These are phyloP conservation scores for Phenacoccus solenopsis DNA, from an alignment of 1,140 invertebrate species.

Conservation along the genomic window DNA sequence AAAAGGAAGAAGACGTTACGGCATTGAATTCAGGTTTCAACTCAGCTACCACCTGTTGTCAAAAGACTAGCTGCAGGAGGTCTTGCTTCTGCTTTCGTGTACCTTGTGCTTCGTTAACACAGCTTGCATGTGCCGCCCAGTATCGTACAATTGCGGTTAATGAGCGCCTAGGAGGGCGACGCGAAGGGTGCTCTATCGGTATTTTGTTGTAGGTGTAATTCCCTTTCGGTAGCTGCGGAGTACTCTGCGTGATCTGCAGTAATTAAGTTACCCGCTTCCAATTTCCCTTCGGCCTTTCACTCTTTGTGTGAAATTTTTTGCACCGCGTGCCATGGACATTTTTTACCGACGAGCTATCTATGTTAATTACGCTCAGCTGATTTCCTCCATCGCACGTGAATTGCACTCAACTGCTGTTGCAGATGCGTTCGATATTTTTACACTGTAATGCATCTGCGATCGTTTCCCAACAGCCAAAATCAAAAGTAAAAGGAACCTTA, in stretches of 20 bases:
- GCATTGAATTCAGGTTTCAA: slow-evolving; percentile 10
- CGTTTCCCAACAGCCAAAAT: too few relatives aligned
- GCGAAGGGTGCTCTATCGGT: neutral
- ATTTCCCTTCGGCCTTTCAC: too few relatives aligned
- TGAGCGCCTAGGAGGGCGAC: neutral
- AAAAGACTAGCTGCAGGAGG: slow-evolving; percentile 13
- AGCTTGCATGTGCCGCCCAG: neutral
- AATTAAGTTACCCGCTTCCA: too few relatives aligned
- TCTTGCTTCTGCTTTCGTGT: slow-evolving; percentile 12
- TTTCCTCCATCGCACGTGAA: too few relatives aligned
- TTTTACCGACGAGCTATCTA: too few relatives aligned
- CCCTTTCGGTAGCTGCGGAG: neutral
- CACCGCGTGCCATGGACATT: too few relatives aligned
- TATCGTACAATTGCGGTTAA: slow-evolving; percentile 7
- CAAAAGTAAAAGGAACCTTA: too few relatives aligned
- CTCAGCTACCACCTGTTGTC: slow-evolving; percentile 11
- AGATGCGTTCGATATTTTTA: neutral
- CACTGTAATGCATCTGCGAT: neutral
- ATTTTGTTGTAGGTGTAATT: neutral
- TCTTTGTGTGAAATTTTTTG: too few relatives aligned
- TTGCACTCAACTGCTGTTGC: neutral
- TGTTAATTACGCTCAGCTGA: too few relatives aligned
- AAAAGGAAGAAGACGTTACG: slow-evolving; percentile 15
- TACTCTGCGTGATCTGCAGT: neutral
- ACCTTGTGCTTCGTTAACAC: neutral